Evolutionary conservation across 2,797 vertebrate genomes (phyloP).

Genomic region (Notolabrus celidotus): DNA sequence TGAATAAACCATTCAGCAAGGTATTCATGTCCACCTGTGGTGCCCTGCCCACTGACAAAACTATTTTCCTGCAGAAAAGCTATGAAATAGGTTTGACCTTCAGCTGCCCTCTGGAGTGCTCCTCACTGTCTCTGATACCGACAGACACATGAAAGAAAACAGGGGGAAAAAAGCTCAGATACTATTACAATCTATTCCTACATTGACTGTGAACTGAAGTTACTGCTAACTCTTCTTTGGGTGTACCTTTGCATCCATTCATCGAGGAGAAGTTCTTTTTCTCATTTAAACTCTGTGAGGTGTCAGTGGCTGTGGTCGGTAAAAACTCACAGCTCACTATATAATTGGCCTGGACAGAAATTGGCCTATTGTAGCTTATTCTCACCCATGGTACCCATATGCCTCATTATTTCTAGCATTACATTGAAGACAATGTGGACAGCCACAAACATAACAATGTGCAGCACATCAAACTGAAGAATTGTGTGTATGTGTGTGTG

Average conservation of each 20-base stretch:
- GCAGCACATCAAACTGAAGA: background rate
- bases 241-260: too few relatives aligned
- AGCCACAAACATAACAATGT: background rate
- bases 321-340: too few relatives aligned
- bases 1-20: slow-evolving; percentile 64
- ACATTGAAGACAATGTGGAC: background rate
- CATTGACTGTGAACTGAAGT: background rate
- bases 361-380: background rate
- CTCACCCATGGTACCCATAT: background rate
- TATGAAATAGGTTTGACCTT: slow-evolving; percentile 48
- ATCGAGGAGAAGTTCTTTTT: too few relatives aligned
- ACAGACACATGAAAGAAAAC: background rate
- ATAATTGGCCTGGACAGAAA: too few relatives aligned
- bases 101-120: slow-evolving; percentile 36
- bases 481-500: too few relatives aligned
- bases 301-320: too few relatives aligned
- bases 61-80: slow-evolving; percentile 32
- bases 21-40: slow-evolving; percentile 38
- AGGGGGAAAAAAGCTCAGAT: background rate
- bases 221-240: too few relatives aligned
- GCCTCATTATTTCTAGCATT: background rate
- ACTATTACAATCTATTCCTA: background rate
- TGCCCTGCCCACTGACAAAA: slow-evolving; percentile 35
- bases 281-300: too few relatives aligned
- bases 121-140: slow-evolving; percentile 4